phyloP scores from a whole-genome alignment of 2,113 vertebrate species.

The Rhizomys pruinosus region DNA sequence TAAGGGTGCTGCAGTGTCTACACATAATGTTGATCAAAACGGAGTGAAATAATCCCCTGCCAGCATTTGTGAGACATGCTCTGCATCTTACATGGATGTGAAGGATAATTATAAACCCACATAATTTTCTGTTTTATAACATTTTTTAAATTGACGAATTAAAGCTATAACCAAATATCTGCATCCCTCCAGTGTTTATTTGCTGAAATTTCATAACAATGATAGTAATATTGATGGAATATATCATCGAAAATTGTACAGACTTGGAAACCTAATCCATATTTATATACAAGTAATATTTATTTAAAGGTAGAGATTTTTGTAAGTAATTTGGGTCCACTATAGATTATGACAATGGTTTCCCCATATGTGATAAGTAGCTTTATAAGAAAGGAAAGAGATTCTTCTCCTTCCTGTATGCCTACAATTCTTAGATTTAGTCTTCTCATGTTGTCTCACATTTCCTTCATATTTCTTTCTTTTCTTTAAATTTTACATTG shows the following conservation, averaged over 20 bases:
- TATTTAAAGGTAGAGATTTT: not conserved
- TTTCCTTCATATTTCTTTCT: no score
- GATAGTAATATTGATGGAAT: not conserved
- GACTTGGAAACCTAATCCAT: not conserved
- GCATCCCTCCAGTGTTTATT: not conserved
- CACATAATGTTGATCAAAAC: not conserved
- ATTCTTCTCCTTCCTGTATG: no score
- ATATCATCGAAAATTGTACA: no score
- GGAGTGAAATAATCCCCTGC: not conserved
- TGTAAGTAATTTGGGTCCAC: not conserved
- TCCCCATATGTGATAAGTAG: rapidly evolving
- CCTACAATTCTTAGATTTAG: no score
- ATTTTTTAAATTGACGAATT: not conserved
- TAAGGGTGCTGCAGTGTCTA: not conserved
- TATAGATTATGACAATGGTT: not conserved
- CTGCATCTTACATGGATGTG: not conserved
- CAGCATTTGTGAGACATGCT: not conserved
- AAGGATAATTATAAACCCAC: not conserved
- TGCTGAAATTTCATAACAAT: not conserved
- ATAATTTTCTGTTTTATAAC: not conserved
- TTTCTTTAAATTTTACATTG: no score
- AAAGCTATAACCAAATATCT: not conserved
- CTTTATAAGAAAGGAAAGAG: not conserved
- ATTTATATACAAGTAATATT: not conserved
- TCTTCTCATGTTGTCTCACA: no score